Evolutionary conservation across 2,888 invertebrate genomes (phyloP), one percentile per base, ranked within the genome.

Genomic region (Danaus chrysippus): DNA sequence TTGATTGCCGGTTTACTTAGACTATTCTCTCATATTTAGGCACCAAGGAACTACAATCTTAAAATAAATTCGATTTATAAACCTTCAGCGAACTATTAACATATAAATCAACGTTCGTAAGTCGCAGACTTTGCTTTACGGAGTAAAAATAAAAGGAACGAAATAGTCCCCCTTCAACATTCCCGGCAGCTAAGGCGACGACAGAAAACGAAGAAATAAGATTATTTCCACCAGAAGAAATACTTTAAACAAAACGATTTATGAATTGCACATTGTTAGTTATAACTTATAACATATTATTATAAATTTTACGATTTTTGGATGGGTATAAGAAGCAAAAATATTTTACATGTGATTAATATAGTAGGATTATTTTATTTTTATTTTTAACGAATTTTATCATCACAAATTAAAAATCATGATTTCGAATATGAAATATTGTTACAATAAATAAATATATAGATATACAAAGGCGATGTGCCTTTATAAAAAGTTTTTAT

Each of bases 181-280:
- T 78, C 77, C 76, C 79, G 75, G 73, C 78, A 79, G 81, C 76
- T 75, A 76, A 78, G 77, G 79, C 82, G 82, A 80, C 79, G 77
- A 74, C 75, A 76, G 79, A 87, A 88, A 86, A 86, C 78, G 82
- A 85, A 78, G 72, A 83, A 86, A 84, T 77, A 79, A 77, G 74
- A 78, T 80, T 82, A 82, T 78, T 76, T 74, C 71, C 74, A 77
- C 79, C 75, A 76, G 78, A 82, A 79, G 77, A 82, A 80, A 79
- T 81, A 80, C 78, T 84, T 80, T 78, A 80, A 75, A 72, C 70
- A 68, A 76, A 79, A 83, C 80, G 78, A 77, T 83, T 81, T 75
- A 78, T 75, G 78, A 80, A 78, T 78, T 79, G 77, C 73, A 75
- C 77, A 79, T 81, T 83, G 79, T 82, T 79, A 68, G 74, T n/a